Base-by-base conservation (phyloP, 2,797 vertebrate species). In the Esox masquinongy region DNA sequence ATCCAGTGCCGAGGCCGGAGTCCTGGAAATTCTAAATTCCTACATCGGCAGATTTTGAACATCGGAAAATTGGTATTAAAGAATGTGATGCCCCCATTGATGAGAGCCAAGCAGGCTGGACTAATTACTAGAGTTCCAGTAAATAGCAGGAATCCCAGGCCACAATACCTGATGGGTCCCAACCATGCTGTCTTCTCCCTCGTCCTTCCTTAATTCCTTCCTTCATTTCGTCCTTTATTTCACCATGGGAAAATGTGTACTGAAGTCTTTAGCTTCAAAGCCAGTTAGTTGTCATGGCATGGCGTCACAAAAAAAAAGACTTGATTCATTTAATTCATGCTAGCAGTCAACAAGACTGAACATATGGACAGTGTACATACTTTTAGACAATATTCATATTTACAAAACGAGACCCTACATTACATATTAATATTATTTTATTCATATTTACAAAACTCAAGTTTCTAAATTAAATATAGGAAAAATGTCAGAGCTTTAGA, bases 221-320 rank as follows among this genome's bases (percentile, higher is more conserved):
- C 4, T 19, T 53, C 1, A 4, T 19, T 17, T 9, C 6, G 73
- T 87, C 78, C 72, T 47, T 75, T 70, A 81, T 83, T 85, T 80
- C 75, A 79, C 67, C 79, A 91, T 92, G 92, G 87, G 91, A 90
- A 91, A 88, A 91, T 87, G 89, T 85, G 87, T 34, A 50, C 64
- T 17, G 75, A 76, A 17, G n/a, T n/a, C 72, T 74, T 84, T 81
- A 85, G 86, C 88, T 84, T 77, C 71, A 16, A 61, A 68, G 17
- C 70, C 63, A 76, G 77, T 84, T 90, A 90, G 80, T 85, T 90
- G 80, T 85, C 88, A 89, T 85, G 87, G 82, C 12, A 47, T 47
- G 77, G 83, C 88, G 78, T 77, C 88, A 85, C 91, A 91, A 89
- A 77, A 89, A n/a, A 87, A 81, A 78, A 79, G 73, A 77, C 82